These are phyloP conservation scores for Pseudomugil gertrudae DNA, from an alignment of 2,797 vertebrate species.

Conservation along the genomic window DNA sequence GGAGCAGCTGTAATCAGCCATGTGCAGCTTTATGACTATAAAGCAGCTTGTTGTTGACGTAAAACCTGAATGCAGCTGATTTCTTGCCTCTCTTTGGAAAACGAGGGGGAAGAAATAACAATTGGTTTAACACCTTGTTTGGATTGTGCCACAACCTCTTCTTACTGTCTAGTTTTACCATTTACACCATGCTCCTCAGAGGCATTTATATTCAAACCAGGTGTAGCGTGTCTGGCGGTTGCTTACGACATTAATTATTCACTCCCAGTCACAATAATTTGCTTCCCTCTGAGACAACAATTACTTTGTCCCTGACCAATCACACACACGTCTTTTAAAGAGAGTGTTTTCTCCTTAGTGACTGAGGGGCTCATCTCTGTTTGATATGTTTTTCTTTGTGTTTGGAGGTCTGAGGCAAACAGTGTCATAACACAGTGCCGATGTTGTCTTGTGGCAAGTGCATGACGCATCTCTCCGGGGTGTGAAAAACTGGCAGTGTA, in stretches of 20 bases:
- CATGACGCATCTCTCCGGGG: constrained; percentile 46
- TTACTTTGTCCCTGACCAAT: constrained; percentile 55
- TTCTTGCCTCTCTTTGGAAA: background rate
- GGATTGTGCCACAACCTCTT: constrained; percentile 11
- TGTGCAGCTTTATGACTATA: constrained; percentile 19
- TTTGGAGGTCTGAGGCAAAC: constrained; percentile 51
- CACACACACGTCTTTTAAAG: constrained; percentile 40
- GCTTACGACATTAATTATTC: constrained; percentile 69
- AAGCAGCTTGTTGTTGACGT: constrained; percentile 24
- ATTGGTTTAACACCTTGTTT: constrained; percentile 18
- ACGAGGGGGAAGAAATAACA: background rate
- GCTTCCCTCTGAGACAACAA: constrained; percentile 61
- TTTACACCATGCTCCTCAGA: constrained; percentile 32
- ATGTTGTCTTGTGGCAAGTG: constrained; percentile 48
- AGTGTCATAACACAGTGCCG: constrained; percentile 42
- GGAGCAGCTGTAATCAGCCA: constrained; percentile 19
- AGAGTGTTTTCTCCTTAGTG: constrained; percentile 32
- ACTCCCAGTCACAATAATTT: constrained; percentile 61
- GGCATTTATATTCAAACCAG: constrained; percentile 64
- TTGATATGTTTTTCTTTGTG: constrained; percentile 47
- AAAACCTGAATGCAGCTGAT: constrained; percentile 1
- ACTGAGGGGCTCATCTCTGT: constrained; percentile 38
- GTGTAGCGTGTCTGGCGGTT: constrained; percentile 57
- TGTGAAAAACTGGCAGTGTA: constrained; percentile 9
- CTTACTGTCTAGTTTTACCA: constrained; percentile 9